Conservation (phyloP, 2,113 vertebrate genomes). For the Chaetura pelagica region DNA sequence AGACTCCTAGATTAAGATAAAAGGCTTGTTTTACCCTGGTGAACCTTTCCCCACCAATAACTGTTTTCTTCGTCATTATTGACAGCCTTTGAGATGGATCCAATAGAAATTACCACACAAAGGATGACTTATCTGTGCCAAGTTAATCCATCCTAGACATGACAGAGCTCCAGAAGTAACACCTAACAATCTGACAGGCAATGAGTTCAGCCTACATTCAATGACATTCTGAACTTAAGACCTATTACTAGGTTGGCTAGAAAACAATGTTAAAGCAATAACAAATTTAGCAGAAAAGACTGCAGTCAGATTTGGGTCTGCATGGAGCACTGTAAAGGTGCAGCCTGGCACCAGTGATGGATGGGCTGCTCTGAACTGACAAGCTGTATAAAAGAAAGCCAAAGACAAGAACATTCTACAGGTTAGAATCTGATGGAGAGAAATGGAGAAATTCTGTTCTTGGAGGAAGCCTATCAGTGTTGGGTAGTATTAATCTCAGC, state of each 20-base stretch:
- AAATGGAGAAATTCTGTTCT: background rate
- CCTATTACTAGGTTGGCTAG: background rate
- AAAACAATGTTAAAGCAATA: background rate
- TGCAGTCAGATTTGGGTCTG: background rate
- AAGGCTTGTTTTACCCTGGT: background rate
- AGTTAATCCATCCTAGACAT: background rate
- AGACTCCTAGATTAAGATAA: background rate
- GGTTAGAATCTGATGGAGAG: background rate
- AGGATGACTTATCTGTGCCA: background rate
- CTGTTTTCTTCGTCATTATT: background rate
- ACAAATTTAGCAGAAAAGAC: background rate
- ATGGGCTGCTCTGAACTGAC: background rate
- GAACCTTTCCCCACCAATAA: background rate
- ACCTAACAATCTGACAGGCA: background rate
- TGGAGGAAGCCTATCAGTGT: background rate
- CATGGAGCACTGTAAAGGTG: rapidly evolving
- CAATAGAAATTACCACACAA: background rate
- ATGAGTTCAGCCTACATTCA: background rate
- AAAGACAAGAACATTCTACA: background rate
- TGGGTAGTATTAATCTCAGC: background rate
- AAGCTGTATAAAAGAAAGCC: background rate
- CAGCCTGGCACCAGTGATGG: background rate
- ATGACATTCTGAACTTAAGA: background rate
- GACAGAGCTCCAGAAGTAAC: background rate
- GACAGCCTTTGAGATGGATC: background rate